Conservation (phyloP, 2,797 vertebrate genomes). For the Meriones psammophilus region DNA sequence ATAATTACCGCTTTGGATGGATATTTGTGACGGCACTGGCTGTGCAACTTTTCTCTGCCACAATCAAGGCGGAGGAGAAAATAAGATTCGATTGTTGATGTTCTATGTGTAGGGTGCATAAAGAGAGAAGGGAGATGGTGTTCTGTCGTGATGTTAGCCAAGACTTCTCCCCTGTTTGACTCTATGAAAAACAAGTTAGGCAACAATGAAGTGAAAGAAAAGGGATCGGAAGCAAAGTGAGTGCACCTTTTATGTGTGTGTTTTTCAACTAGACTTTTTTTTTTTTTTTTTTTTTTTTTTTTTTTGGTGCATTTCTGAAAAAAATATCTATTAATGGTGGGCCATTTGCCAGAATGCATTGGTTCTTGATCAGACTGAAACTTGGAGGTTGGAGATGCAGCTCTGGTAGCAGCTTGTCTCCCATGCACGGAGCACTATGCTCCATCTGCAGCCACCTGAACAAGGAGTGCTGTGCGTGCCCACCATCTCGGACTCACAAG, state of each 20-base stretch:
- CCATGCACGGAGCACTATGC: too few species aligned
- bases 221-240: not conserved
- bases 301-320: not conserved
- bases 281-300: not conserved
- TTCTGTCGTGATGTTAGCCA: not conserved
- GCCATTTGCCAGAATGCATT: not conserved
- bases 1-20: constrained; percentile 71
- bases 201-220: not conserved
- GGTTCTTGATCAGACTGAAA: not conserved
- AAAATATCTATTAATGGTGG: not conserved
- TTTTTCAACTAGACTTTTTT: not conserved
- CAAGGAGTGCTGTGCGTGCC: not conserved
- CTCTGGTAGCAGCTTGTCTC: too few species aligned
- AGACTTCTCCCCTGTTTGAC: rapidly evolving
- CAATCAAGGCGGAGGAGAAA: constrained; percentile 64
- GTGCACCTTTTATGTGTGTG: not conserved
- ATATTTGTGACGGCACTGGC: not conserved
- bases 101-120: not conserved
- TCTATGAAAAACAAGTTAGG: not conserved
- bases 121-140: not conserved
- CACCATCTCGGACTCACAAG: not conserved
- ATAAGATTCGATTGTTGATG: not conserved
- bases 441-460: not conserved
- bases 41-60: constrained; percentile 71
- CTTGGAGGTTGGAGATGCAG: not conserved